These are phyloP conservation scores for Gallinago paraguaiae DNA, from an alignment of 2,113 vertebrate species.

Conservation along the genomic window DNA sequence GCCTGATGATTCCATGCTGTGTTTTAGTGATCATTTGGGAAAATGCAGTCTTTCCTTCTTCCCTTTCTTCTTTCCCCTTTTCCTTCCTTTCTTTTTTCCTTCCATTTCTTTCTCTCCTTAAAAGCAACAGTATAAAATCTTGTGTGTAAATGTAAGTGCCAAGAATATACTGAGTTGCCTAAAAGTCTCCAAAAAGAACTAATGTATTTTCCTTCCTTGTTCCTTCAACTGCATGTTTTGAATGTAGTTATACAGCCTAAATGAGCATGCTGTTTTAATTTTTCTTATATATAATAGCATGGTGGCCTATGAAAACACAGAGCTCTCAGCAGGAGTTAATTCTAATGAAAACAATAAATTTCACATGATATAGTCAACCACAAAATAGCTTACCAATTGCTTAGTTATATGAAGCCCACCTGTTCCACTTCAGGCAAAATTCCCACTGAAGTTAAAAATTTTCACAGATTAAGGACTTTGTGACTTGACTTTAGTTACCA, in stretches of 20 bases:
- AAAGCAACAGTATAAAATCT: background rate
- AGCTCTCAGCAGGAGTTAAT: background rate
- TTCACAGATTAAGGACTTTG: background rate
- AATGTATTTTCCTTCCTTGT: background rate
- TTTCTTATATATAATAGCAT: background rate
- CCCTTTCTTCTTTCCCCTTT: background rate
- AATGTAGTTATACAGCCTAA: background rate
- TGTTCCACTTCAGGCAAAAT: background rate
- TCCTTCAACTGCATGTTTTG: background rate
- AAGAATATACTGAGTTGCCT: background rate
- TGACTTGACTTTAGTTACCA: background rate
- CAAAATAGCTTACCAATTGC: background rate
- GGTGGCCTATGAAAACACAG: background rate
- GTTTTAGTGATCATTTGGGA: background rate
- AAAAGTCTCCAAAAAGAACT: background rate
- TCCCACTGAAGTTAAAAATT: background rate
- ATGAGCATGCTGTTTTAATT: background rate
- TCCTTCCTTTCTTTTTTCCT: background rate
- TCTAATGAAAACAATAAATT: slow-evolving; percentile 18
- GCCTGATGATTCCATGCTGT: background rate
- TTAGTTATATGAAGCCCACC: background rate
- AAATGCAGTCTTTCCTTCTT: background rate
- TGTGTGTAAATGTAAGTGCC: background rate
- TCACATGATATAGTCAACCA: background rate
- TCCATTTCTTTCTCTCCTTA: background rate